These are phyloP conservation scores for Tyria jacobaeae DNA, from an alignment of 2,888 invertebrate genomes.

Conservation along the genomic window DNA sequence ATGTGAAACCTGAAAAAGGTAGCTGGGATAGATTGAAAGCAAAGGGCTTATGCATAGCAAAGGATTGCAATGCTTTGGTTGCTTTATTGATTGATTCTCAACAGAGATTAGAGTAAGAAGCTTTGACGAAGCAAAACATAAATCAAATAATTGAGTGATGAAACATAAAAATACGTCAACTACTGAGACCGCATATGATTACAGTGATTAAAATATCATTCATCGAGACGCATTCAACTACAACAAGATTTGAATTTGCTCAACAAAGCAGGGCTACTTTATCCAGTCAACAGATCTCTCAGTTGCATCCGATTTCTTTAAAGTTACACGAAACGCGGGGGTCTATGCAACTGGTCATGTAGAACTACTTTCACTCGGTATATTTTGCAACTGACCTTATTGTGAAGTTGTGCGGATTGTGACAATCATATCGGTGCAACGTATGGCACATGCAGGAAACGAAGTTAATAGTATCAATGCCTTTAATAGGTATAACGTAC, in stretches of 20 bases:
- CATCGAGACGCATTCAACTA: slow-evolving; percentile 38
- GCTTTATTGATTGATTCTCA: no score
- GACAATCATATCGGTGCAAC: slow-evolving; percentile 59
- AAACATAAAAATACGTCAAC: slow-evolving; percentile 28
- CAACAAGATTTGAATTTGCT: slow-evolving; percentile 49
- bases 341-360: slow-evolving; percentile 44
- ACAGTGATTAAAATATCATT: slow-evolving; percentile 42
- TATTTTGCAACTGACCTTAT: slow-evolving; percentile 75
- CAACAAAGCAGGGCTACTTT: slow-evolving; percentile 37
- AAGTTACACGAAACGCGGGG: slow-evolving; percentile 5
- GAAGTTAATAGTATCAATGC: slow-evolving; percentile 34
- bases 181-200: slow-evolving; percentile 29
- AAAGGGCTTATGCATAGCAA: no score
- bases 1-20: no score
- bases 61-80: no score
- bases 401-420: slow-evolving; percentile 58
- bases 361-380: slow-evolving; percentile 71
- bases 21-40: no score
- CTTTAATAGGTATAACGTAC: slow-evolving; percentile 18
- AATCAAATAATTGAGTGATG: slow-evolving; percentile 6
- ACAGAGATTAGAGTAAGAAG: no score
- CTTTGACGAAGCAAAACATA: no score
- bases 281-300: slow-evolving; percentile 29
- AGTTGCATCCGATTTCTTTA: slow-evolving; percentile 4
- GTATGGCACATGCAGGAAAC: slow-evolving; percentile 42